Percentiles rank a stretch among this genome's conserved stretches.
Conservation (phyloP, 2,797 vertebrate species). For the Epinephelus awoara region DNA sequence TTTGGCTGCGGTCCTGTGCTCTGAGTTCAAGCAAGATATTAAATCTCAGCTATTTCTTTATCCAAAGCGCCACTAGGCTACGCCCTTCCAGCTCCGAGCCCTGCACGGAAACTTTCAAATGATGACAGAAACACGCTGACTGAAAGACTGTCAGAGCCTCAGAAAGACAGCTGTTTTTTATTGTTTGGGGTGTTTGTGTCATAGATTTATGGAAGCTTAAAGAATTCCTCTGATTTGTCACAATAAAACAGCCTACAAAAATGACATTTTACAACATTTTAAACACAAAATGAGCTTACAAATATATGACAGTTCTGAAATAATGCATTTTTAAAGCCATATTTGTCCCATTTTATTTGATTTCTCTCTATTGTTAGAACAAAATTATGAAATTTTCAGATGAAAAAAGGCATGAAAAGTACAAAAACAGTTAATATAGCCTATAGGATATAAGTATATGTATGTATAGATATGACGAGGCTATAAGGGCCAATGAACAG, state of each 20-base stretch:
- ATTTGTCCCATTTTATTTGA: too few species aligned
- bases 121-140: neutral
- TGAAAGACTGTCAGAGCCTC: neutral
- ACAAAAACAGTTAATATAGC: too few species aligned
- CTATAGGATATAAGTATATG: too few species aligned
- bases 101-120: constrained; percentile 32
- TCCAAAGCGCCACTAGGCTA: constrained; percentile 35
- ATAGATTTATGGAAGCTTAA: neutral
- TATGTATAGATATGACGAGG: too few species aligned
- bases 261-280: too few species aligned
- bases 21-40: neutral
- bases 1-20: neutral
- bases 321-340: neutral
- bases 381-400: too few species aligned
- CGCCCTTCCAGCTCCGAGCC: constrained; percentile 47
- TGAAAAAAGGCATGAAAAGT: too few species aligned
- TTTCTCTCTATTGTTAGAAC: too few species aligned
- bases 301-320: neutral
- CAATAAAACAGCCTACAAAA: neutral
- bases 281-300: neutral
- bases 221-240: neutral
- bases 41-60: neutral
- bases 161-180: neutral
- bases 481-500: too few species aligned
- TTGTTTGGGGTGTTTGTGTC: neutral